Base-by-base conservation (phyloP, 2,113 vertebrate species). In the Gambusia holbrooki region DNA sequence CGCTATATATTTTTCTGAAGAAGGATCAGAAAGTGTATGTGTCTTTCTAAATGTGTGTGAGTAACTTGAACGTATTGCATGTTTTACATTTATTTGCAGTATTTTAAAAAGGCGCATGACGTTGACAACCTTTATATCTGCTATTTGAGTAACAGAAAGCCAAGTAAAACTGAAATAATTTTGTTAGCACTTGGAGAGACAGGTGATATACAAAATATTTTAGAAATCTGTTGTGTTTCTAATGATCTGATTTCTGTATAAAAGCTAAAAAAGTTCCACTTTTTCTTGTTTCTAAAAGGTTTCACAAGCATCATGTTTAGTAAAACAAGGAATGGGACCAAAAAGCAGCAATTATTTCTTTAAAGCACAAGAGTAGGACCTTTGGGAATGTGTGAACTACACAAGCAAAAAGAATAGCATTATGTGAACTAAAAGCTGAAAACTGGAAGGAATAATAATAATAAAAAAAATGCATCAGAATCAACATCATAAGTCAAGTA, bases 401-500 rank as follows among this genome's bases (percentile, higher is more conserved):
- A 48, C 45, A 19, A 19, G 17, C 17, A 48, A 4, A 48, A 48
- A 48, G 17, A 19, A 15, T 4, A 42, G 40, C 40, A 42, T 42
- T 54, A 40, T 5, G 22, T 32, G 2, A 65, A 28, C 22, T 65
- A 27, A 54, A 27, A 72, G 9, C 37, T 73, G 8, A 5, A 35
- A 25, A 37, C 69, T 35, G 10, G 5, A 17, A 15, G 5, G 9
- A 0, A 54, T 11, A 37, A 35, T 10, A n/a, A n/a, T n/a, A 35
- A 35, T 10, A 35, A 37, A 37, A 37, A 12, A 37, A 37, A 32
- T 64, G 30, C 5, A 10, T 70, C 30, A 54, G 67, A 77, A 48
- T 81, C 14, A 27, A 32, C 73, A 72, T 71, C 70, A 45, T 2
- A 63, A 37, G 58, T 29, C 45, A 70, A 74, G 64, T 35, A 67